Evolutionary conservation across 2,797 vertebrate species (phyloP).

Genomic region (Centroberyx gerrardi): DNA sequence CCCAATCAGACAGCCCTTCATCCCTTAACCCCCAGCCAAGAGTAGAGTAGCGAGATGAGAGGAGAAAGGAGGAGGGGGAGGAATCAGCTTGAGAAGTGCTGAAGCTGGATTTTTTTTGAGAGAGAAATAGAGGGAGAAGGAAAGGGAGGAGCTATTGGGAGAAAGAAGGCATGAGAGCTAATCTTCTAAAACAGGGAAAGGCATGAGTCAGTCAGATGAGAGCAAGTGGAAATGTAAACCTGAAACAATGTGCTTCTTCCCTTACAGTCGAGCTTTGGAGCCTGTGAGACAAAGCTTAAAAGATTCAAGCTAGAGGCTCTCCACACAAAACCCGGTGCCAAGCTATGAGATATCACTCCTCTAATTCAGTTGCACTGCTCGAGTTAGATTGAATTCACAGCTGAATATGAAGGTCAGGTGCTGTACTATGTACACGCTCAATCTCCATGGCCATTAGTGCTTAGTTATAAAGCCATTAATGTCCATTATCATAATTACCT

Average conservation of each 20-base stretch:
- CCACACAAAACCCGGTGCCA: slow-evolving; percentile 37
- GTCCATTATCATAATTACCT: slow-evolving; percentile 81
- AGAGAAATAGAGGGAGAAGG: slow-evolving; percentile 38
- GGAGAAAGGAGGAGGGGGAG: slow-evolving; percentile 35
- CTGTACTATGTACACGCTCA: slow-evolving; percentile 58
- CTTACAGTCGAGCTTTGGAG: slow-evolving; percentile 37
- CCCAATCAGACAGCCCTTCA: slow-evolving; percentile 70
- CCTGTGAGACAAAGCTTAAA: slow-evolving; percentile 58
- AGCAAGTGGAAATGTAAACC: slow-evolving; percentile 53
- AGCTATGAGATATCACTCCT: slow-evolving; percentile 34
- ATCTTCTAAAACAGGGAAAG: slow-evolving; percentile 68
- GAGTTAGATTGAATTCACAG: slow-evolving; percentile 51
- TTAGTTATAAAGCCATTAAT: slow-evolving; percentile 82
- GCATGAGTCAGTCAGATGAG: slow-evolving; percentile 62
- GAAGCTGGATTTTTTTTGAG: slow-evolving; percentile 61
- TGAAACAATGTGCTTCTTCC: slow-evolving; percentile 56
- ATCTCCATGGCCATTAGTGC: slow-evolving; percentile 69
- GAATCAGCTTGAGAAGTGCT: slow-evolving; percentile 71
- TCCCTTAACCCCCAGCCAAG: slow-evolving; percentile 69
- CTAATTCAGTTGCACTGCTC: slow-evolving; percentile 42
- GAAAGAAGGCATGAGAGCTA: slow-evolving; percentile 43
- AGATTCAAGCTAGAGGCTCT: slow-evolving; percentile 53
- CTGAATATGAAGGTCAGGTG: slow-evolving; percentile 77
- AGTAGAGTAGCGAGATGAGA: slow-evolving; percentile 60
- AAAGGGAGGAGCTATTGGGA: slow-evolving; percentile 39